Evolutionary conservation across 1,140 invertebrate genomes (phyloP).

Genomic region (Lucilia cuprina): DNA sequence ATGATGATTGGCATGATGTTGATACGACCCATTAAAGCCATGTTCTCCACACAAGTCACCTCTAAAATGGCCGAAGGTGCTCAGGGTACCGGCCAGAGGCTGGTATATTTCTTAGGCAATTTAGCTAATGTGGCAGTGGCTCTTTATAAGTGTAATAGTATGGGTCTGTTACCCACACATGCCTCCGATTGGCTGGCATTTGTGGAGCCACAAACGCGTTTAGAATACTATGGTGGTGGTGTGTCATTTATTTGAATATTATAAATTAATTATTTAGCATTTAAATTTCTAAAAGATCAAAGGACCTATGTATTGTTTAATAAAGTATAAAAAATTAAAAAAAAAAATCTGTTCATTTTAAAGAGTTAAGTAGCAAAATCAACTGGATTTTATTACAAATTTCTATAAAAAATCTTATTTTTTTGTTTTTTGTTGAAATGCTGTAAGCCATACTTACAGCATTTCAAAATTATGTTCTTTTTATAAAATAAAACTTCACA

Average conservation of each 20-base stretch:
- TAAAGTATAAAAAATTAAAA: not conserved
- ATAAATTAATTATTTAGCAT: no score
- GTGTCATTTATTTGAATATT: slow-evolving; percentile 67
- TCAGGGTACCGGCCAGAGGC: slow-evolving; percentile 88
- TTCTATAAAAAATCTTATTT: no score
- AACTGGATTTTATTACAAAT: no score
- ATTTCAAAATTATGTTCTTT: no score
- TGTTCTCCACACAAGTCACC: slow-evolving; percentile 88
- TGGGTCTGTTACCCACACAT: slow-evolving; percentile 97
- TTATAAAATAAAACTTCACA: no score
- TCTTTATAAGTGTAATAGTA: slow-evolving; percentile 98
- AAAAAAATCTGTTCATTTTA: not conserved
- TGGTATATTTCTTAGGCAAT: slow-evolving; percentile 95
- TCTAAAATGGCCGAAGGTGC: slow-evolving; percentile 97
- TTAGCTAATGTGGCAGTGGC: slow-evolving; percentile 91
- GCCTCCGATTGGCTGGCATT: slow-evolving; percentile 99
- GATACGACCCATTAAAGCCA: slow-evolving; percentile 91
- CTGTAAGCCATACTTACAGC: no score
- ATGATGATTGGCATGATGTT: slow-evolving; percentile 99
- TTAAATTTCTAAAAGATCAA: not conserved
- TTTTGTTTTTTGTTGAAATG: no score
- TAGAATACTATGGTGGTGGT: slow-evolving; percentile 90
- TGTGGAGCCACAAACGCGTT: slow-evolving; percentile 86
- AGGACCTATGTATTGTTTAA: not conserved
- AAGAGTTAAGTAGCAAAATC: no score